phyloP scores from a whole-genome alignment of 2,888 invertebrate genomes.

The Xylota sylvarum region DNA sequence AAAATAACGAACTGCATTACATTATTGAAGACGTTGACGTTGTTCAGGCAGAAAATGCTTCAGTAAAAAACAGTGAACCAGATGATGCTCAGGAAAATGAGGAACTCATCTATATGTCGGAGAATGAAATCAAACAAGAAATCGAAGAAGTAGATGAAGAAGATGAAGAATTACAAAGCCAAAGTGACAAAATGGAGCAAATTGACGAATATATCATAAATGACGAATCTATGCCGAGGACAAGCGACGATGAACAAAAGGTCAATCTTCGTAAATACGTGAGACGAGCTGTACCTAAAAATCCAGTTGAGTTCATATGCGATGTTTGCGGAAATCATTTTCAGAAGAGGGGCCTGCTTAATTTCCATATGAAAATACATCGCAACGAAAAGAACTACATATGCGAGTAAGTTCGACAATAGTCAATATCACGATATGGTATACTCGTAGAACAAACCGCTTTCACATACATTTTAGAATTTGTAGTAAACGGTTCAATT shows the following conservation, averaged over 20 bases:
- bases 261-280: constrained; percentile 25
- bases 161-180: constrained; percentile 36
- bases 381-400: constrained; percentile 81
- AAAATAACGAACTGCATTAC: constrained; percentile 46
- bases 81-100: constrained; percentile 59
- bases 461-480: constrained; percentile 79
- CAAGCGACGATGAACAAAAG: constrained; percentile 57
- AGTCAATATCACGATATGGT: background rate
- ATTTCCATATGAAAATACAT: constrained; percentile 79
- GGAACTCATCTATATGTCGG: constrained; percentile 50
- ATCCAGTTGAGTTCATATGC: constrained; percentile 66
- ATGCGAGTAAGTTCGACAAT: constrained; percentile 81
- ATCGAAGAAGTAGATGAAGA: constrained; percentile 19
- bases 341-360: constrained; percentile 74
- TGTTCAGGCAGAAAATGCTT: background rate
- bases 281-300: constrained; percentile 1
- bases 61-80: constrained; percentile 34
- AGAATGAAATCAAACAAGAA: constrained; percentile 68
- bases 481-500: constrained; percentile 82
- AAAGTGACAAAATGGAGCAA: constrained; percentile 27
- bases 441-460: background rate
- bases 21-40: constrained; percentile 59
- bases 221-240: constrained; percentile 13
- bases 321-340: constrained; percentile 79
- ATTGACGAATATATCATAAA: constrained; percentile 44